Conservation (phyloP, 2,888 invertebrate genomes). For the Pyrochroa serraticornis region DNA sequence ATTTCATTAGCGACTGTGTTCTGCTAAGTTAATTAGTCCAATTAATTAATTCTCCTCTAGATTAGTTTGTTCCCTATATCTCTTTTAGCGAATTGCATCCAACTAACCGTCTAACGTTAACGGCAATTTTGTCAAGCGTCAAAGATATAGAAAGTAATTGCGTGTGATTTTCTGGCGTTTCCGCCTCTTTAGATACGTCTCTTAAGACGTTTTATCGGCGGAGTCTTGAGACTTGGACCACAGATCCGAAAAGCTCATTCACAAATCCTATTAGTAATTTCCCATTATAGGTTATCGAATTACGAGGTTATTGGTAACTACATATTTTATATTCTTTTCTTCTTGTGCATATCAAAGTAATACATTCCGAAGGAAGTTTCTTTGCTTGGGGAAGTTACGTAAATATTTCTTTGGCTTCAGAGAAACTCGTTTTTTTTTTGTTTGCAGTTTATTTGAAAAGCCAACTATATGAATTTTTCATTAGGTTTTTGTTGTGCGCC, state of each 20-base stretch:
- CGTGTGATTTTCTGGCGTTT: slow-evolving; percentile 17
- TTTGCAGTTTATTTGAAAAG: slow-evolving; percentile 14
- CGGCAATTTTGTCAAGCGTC: background rate
- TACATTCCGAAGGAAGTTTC: slow-evolving; percentile 5
- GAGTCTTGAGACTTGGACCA: too few species aligned
- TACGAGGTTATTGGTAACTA: slow-evolving; percentile 4
- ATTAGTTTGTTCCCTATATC: slow-evolving; percentile 18
- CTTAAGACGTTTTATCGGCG: background rate
- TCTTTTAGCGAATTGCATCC: background rate
- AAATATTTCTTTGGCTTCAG: slow-evolving; percentile 6
- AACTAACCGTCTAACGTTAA: slow-evolving; percentile 3
- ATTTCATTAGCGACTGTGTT: slow-evolving; percentile 28
- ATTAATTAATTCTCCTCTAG: slow-evolving; percentile 30
- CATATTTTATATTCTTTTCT: slow-evolving; percentile 14
- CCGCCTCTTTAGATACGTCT: slow-evolving; percentile 13
- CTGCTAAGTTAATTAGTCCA: slow-evolving; percentile 28
- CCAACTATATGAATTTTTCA: slow-evolving; percentile 24
- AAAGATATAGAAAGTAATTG: slow-evolving; percentile 10
- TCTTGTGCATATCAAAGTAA: slow-evolving; percentile 4
- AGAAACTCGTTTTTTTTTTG: slow-evolving; percentile 9
- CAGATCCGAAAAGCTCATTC: slow-evolving; percentile 22
- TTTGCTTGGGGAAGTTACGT: slow-evolving; percentile 1
- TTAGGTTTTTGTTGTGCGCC: slow-evolving; percentile 6
- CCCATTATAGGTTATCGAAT: slow-evolving; percentile 10
- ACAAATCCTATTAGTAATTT: slow-evolving; percentile 26